phyloP scores from a whole-genome alignment of 1,140 invertebrate genomes.

The Drosophila kikkawai region DNA sequence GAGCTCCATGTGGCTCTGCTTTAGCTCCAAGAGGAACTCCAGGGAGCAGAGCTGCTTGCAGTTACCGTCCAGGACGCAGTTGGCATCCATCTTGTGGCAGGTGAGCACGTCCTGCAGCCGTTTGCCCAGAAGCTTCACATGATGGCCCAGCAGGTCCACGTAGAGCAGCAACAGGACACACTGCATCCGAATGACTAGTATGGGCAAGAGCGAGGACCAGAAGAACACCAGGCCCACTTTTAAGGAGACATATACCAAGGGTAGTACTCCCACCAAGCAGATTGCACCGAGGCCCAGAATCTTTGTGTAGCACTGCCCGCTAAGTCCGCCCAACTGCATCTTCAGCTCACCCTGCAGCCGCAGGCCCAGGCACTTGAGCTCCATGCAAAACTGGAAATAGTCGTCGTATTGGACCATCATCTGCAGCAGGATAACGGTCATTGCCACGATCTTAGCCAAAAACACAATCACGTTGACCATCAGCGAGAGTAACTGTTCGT shows the following conservation, averaged over 20 bases:
- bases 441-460: slow-evolving; percentile 45
- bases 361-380: slow-evolving; percentile 31
- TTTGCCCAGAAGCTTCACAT: slow-evolving; percentile 36
- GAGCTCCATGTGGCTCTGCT: slow-evolving; percentile 62
- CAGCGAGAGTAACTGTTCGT: slow-evolving; percentile 34
- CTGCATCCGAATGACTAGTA: slow-evolving; percentile 52
- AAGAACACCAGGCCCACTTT: slow-evolving; percentile 42
- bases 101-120: slow-evolving; percentile 41
- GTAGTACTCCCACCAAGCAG: slow-evolving; percentile 18
- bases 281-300: slow-evolving; percentile 27
- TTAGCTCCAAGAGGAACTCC: slow-evolving; percentile 59
- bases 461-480: slow-evolving; percentile 65
- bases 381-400: slow-evolving; percentile 50
- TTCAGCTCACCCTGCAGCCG: slow-evolving; percentile 50
- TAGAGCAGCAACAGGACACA: slow-evolving; percentile 64
- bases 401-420: slow-evolving; percentile 44
- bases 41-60: slow-evolving; percentile 55
- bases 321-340: slow-evolving; percentile 3
- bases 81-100: slow-evolving; percentile 23
- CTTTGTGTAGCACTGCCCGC: slow-evolving; percentile 31
- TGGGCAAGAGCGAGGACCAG: slow-evolving; percentile 49
- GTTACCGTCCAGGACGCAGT: slow-evolving; percentile 43
- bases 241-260: slow-evolving; percentile 12
- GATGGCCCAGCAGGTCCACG: slow-evolving; percentile 50
- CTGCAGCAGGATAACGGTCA: slow-evolving; percentile 55